Conservation (phyloP, 1,140 invertebrate species). For the Lepeophtheirus salmonis region DNA sequence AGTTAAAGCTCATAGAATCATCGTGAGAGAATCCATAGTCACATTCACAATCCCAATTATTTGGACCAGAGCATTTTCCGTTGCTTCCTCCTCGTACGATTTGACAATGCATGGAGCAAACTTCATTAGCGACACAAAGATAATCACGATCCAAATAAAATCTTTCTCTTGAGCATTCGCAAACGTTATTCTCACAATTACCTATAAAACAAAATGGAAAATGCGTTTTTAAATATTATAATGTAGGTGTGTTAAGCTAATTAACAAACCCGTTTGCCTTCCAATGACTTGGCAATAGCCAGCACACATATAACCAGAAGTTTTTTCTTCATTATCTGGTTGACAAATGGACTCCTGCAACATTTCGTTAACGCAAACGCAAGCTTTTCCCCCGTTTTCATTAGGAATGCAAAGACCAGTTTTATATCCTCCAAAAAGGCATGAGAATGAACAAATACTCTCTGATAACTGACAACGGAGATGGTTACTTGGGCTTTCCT, state of each 20-base stretch:
- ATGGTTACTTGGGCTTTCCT: background rate
- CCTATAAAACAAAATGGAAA: background rate
- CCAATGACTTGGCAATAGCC: background rate
- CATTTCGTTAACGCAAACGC: background rate
- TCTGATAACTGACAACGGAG: background rate
- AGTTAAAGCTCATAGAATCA: too few species aligned
- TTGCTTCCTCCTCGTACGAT: background rate
- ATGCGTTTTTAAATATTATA: too few species aligned
- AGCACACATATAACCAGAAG: background rate
- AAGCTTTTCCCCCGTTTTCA: background rate
- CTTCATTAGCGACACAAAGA: background rate
- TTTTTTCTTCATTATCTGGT: background rate
- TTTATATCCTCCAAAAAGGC: background rate
- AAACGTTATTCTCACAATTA: background rate
- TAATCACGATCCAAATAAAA: background rate
- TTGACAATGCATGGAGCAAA: background rate
- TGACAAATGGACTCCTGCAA: background rate
- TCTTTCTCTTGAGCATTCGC: background rate
- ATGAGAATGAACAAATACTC: background rate
- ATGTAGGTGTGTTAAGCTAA: too few species aligned
- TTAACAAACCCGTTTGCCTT: background rate
- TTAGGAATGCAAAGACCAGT: background rate
- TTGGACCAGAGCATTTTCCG: too few species aligned
- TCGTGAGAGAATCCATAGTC: too few species aligned
- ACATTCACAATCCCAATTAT: background rate